Evolutionary conservation across 2,113 vertebrate species (phyloP), one percentile per base, ranked within the genome.

Genomic region (Sorex araneus): DNA sequence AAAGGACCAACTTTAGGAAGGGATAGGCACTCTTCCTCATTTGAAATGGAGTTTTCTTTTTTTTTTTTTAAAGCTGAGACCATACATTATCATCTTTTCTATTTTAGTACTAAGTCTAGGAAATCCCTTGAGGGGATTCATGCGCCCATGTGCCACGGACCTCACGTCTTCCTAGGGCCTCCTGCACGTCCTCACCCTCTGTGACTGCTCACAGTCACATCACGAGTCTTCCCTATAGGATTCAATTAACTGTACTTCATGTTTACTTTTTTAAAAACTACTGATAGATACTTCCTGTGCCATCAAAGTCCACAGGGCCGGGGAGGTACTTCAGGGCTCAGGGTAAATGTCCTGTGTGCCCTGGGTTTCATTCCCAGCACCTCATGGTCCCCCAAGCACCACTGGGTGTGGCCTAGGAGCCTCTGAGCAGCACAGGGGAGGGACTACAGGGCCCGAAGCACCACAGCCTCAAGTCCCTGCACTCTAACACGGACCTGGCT

Each of bases 101-200:
- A 50, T 76, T 27, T 40, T 76, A 34, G 47, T 34, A 87, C n/a
- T 84, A 69, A 45, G 15, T 70, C 43, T 80, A 73, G 64, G 92
- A 64, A 89, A 79, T 71, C 73, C 0, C 21, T 79, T n/a, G 43
- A 23, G n/a, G 64, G 69, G 40, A 25, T 63, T 67, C 43, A 86
- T 3, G 66, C 1, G 34, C 40, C 45, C 30, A 23, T 43, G 8
- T 67, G 32, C 74, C 43, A 43, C 9, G 50, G 30, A 67, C 69
- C 67, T 81, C 63, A 4, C 67, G 40, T 3, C 18, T 47, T 74
- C 43, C 43, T 67, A 30, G 23, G 63, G 40, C n/a, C 40, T 83
- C 83, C 43, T 69, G 45, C 27, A 25, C 21, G 50, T 6, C n/a
- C 19, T 54, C 12, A 0, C 21, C 40, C 66, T 45, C 47, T 40